These are phyloP conservation scores for Dicaeum eximium DNA, from an alignment of 2,113 vertebrate genomes.

Conservation along the genomic window DNA sequence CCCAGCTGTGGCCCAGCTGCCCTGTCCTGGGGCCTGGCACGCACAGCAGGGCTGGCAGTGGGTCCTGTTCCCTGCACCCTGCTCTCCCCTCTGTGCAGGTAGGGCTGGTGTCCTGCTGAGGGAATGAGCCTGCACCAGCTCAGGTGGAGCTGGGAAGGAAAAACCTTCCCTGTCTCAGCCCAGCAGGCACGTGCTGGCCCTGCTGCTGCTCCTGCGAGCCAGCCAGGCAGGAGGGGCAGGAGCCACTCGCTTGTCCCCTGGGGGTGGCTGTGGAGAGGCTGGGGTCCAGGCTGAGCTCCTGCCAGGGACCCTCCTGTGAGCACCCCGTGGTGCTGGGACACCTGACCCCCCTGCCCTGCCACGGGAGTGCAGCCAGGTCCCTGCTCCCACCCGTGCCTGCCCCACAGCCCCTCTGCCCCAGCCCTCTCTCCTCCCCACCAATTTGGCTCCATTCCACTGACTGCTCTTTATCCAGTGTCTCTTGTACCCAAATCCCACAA, in stretches of 20 bases:
- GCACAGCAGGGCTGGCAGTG: accelerated
- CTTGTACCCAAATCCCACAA: background rate
- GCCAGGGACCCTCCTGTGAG: background rate
- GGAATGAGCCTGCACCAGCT: background rate
- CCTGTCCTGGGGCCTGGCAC: background rate
- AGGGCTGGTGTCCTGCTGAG: background rate
- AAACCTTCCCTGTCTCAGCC: accelerated
- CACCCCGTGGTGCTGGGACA: background rate
- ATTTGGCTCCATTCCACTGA: background rate
- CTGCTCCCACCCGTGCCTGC: accelerated
- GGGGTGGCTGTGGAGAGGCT: background rate
- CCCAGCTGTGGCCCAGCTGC: background rate
- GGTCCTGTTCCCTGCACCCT: background rate
- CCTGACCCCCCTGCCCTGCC: background rate
- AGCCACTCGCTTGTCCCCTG: background rate
- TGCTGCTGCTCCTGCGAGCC: accelerated
- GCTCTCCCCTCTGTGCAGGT: background rate
- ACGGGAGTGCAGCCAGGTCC: background rate
- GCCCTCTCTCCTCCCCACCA: background rate
- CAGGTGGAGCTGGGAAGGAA: background rate
- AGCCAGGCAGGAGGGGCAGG: accelerated
- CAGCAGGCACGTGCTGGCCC: background rate
- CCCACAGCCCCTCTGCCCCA: background rate
- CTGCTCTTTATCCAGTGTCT: background rate
- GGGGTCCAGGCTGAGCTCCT: background rate